Percentiles rank a stretch among this genome's conserved stretches.
phyloP scores from a whole-genome alignment of 2,888 invertebrate species.

The Temnothorax rugatulus region DNA sequence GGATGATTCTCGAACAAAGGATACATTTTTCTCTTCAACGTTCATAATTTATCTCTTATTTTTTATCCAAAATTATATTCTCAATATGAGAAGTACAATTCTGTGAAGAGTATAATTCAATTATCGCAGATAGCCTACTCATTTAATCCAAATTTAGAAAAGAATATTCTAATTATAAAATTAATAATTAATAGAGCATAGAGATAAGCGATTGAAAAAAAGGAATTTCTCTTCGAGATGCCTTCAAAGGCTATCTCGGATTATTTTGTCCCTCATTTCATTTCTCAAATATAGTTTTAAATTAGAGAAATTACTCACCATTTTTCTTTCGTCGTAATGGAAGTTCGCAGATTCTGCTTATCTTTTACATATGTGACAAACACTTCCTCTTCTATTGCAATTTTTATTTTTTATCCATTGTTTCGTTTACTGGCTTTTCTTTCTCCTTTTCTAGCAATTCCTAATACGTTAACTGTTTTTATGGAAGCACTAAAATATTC shows the following conservation, averaged over 20 bases:
- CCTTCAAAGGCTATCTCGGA: background rate
- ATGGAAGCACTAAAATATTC: background rate
- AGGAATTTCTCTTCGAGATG: background rate
- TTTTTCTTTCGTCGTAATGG: background rate
- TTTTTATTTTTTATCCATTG: background rate
- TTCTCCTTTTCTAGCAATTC: background rate
- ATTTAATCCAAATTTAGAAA: background rate
- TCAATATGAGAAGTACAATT: background rate
- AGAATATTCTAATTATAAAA: background rate
- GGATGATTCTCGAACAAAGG: slow-evolving; percentile 22
- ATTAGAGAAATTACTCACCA: slow-evolving; percentile 36
- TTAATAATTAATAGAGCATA: background rate
- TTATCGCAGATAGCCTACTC: background rate
- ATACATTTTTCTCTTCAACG: background rate
- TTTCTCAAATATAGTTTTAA: slow-evolving; percentile 11
- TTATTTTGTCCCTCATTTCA: background rate
- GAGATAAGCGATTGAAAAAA: background rate
- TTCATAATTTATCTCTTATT: background rate
- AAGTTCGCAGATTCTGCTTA: slow-evolving; percentile 10
- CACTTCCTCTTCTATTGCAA: background rate
- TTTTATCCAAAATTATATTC: slow-evolving; percentile 2
- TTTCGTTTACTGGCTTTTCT: background rate
- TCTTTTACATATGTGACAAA: background rate
- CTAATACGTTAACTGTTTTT: background rate
- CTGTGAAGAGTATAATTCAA: background rate